Evolutionary conservation across 2,113 vertebrate species (phyloP), one percentile per base, ranked within the genome.

Genomic region (Nanorana parkeri): DNA sequence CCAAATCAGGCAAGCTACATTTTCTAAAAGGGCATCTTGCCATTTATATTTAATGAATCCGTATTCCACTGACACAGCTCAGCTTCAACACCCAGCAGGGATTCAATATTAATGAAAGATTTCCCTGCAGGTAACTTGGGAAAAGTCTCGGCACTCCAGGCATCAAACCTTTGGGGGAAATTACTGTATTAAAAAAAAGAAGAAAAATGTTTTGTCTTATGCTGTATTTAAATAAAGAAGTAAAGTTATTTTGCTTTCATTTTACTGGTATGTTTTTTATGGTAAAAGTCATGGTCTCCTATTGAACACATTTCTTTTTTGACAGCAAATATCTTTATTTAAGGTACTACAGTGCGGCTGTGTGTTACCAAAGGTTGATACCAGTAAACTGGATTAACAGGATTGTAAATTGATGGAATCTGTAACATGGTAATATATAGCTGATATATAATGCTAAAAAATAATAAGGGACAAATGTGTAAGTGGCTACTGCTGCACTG

Each of bases 21-120:
- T 81, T 75, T 81, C 61, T 81, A 81, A 81, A 81, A 81, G 80
- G 80, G 80, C 80, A 81, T 81, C 80, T 81, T 81, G 80, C 80
- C 80, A 81, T 81, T 81, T 81, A 81, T 81, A 81, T 81, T 81
- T 81, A 81, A 81, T 81, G 80, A 81, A 81, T 81, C 80, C 61
- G 80, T 81, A 81, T 81, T 81, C 80, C 69, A 74, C 69, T 81
- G 80, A 81, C 80, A 81, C 41, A 81, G 69, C 69, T 81, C 71
- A 73, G 80, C 80, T 81, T 81, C 80, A 81, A 23, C 69, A 75
- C 80, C 47, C 80, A 81, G 80, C 69, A 36, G 80, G 80, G 80
- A 81, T 81, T 72, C 80, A 74, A 81, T 75, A 75, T 81, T 81
- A 81, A 81, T 81, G 80, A 81, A 81, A 81, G 80, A 74, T 81